Base-by-base conservation (phyloP, 2,888 invertebrate species). In the Octodonta nipae region DNA sequence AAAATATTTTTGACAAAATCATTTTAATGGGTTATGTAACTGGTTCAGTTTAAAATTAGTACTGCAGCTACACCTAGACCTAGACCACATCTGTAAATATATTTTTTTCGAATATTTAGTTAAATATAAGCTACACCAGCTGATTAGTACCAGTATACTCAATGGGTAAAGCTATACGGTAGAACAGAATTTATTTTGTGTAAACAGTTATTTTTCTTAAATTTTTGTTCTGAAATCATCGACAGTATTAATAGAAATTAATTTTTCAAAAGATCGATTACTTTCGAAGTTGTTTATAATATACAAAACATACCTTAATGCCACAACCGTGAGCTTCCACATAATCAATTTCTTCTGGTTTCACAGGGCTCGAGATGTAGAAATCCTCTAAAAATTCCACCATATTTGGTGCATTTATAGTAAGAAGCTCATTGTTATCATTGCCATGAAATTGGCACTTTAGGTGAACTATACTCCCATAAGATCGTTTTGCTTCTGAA, bases 361-460 rank as follows among this genome's bases (percentile, higher is more conserved):
- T 54, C 5, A 61, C 54, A 1, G 38, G 31, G 15, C 63, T 60
- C 38, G 69, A 66, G 11, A 53, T 47, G 52, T 77, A 77, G 31
- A 75, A 69, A 36, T 73, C 70, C 30, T 62, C 53, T 15, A 73
- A 49, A 39, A 66, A 66, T 2, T 68, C 49, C 0, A 56, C 59
- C 41, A 66, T 62, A 28, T 64, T 55, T 2, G 61, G 58, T 10
- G 48, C 42, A 24, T 58, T 51, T 3, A 58, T 37, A 25, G 55
- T 51, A n/a, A 55, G 26, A 12, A 60, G 44, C 6, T 52, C 50
- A 3, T 60, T 56, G 15, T 55, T 50, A 42, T 70, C 65, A 38
- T 59, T 58, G 1, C 76, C 76, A 54, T 74, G 72, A 38, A 68
- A 69, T 45, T 66, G 64, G 8, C 66, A 64, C 31, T 68, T 67